A percentile compares a stretch with the other conserved stretches of the same genome.
phyloP scores from a whole-genome alignment of 2,113 vertebrate species.

The Chroicocephalus ridibundus region DNA sequence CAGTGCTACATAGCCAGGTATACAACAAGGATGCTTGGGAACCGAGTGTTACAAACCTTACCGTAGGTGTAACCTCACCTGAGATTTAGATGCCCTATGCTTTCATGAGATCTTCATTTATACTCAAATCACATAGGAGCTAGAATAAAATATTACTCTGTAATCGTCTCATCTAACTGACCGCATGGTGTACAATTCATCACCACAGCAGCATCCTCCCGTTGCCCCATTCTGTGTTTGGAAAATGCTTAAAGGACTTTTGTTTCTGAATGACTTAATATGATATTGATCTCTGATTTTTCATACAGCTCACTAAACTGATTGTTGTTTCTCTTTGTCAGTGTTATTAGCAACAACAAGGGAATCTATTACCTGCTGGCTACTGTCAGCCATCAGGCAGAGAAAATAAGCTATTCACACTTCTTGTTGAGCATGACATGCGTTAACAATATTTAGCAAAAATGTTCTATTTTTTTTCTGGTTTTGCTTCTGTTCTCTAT shows the following conservation, averaged over 20 bases:
- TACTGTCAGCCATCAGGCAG: not conserved
- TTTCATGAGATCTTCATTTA: not conserved
- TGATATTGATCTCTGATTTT: conserved; percentile 17
- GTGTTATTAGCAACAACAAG: not conserved
- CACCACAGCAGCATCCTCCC: not conserved
- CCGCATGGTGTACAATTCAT: not conserved
- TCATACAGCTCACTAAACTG: not conserved
- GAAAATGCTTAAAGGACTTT: conserved; percentile 11
- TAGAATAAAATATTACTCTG: not conserved
- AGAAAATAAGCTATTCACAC: not conserved
- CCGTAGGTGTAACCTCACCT: not conserved
- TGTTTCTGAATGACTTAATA: not conserved
- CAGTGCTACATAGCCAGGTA: not conserved
- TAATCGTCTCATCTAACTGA: not conserved
- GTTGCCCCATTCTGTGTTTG: not conserved
- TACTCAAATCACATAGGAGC: not conserved
- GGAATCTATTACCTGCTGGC: not conserved
- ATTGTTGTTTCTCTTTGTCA: not conserved
- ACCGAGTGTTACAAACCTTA: not conserved
- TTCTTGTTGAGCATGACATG: not conserved
- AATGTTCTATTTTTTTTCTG: not conserved
- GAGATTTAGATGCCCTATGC: not conserved
- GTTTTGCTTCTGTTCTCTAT: not conserved
- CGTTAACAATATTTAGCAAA: not conserved
- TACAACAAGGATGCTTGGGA: not conserved